Evolutionary conservation across 2,888 invertebrate genomes (phyloP).

Genomic region (Noctua comes): DNA sequence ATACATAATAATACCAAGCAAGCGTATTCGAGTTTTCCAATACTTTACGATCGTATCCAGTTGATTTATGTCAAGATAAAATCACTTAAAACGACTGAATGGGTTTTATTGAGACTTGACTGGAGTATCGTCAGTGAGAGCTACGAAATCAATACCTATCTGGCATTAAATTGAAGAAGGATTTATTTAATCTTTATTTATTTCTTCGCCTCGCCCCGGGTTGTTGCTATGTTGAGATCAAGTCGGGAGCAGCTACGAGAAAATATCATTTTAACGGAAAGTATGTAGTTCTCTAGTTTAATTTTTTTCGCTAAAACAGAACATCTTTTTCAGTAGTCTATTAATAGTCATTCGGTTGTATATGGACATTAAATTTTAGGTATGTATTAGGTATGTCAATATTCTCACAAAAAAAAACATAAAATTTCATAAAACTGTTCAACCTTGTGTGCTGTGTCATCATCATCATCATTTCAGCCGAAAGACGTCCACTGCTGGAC

Average conservation of each 20-base stretch:
- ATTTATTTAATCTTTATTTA: constrained; percentile 32
- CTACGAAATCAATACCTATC: constrained; percentile 46
- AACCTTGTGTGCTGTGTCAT: too few species aligned
- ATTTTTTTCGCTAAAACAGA: neutral
- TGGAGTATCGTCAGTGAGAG: constrained; percentile 39
- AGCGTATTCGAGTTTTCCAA: constrained; percentile 29
- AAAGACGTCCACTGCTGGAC: too few species aligned
- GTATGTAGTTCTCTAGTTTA: neutral
- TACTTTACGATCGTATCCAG: constrained; percentile 58
- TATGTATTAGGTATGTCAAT: neutral
- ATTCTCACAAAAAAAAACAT: neutral
- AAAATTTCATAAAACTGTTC: too few species aligned
- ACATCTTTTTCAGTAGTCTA: neutral
- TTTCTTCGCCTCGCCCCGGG: constrained; percentile 5
- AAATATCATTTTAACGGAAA: constrained; percentile 9
- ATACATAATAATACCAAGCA: constrained; percentile 28
- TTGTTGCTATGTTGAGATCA: constrained; percentile 15
- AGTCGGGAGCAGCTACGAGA: neutral
- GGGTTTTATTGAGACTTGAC: constrained; percentile 58
- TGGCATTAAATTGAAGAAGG: constrained; percentile 31
- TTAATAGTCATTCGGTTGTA: neutral
- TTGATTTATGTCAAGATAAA: constrained; percentile 63
- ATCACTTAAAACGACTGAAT: constrained; percentile 62
- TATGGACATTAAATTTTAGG: neutral
- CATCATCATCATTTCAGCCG: too few species aligned